These are phyloP conservation scores for Molossus alvarezi DNA, from an alignment of 2,797 vertebrate genomes.

Conservation along the genomic window DNA sequence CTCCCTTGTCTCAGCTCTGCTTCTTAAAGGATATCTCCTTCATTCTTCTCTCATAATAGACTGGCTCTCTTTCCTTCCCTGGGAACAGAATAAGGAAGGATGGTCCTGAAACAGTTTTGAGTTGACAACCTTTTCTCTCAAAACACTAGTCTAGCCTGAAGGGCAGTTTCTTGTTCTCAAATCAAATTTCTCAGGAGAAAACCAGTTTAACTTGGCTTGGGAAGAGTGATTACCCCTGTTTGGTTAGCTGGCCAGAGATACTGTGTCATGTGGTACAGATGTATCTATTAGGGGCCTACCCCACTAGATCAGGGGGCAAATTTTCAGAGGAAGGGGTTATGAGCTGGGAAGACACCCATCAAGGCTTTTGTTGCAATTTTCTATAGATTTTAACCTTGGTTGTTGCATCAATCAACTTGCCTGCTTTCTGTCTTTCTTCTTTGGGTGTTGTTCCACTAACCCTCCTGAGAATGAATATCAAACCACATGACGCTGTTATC, in stretches of 20 bases:
- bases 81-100: neutral
- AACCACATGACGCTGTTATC: neutral
- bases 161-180: conserved; percentile 59
- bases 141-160: neutral
- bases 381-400: neutral
- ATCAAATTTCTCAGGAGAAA: conserved; percentile 35
- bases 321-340: conserved; percentile 21
- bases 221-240: neutral
- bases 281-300: neutral
- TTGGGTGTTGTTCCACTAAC: conserved; percentile 5
- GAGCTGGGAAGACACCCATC: neutral
- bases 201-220: conserved; percentile 34
- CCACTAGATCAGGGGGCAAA: neutral
- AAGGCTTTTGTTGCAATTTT: conserved; percentile 24
- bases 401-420: neutral
- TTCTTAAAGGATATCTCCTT: neutral
- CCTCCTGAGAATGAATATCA: neutral
- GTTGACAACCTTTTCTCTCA: neutral
- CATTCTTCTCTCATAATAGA: neutral
- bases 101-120: neutral
- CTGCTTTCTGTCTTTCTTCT: conserved; percentile 33
- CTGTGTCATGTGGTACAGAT: neutral
- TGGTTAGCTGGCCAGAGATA: neutral
- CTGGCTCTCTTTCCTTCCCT: neutral
- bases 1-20: neutral